A percentile compares a stretch with the other conserved stretches of the same genome.
Conservation (phyloP, 2,888 invertebrate genomes). For the Phengaris arion region DNA sequence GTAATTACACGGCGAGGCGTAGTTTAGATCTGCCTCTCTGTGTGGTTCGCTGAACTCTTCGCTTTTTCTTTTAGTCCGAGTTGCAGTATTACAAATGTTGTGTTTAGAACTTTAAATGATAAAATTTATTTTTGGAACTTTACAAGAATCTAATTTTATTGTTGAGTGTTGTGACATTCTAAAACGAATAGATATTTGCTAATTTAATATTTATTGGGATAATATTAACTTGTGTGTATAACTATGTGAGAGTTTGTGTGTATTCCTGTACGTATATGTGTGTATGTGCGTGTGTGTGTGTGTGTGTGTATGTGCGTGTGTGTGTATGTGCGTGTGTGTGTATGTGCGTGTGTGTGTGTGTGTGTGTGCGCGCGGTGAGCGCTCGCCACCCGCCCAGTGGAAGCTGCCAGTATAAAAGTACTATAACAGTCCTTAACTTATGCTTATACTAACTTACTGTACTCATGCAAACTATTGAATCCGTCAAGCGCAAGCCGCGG, state of each 20-base stretch:
- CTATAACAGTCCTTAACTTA: slow-evolving; percentile 57
- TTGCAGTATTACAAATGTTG: no score
- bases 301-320: neutral
- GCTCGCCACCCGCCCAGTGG: slow-evolving; percentile 52
- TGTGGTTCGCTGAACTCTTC: no score
- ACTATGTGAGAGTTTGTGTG: no score
- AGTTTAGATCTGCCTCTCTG: no score
- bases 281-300: neutral
- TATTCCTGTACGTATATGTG: no score
- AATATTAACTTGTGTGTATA: neutral
- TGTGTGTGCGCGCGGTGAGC: neutral
- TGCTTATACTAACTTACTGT: slow-evolving; percentile 47
- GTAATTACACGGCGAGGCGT: no score
- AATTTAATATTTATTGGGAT: neutral
- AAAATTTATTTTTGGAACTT: neutral
- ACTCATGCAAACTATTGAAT: slow-evolving; percentile 55
- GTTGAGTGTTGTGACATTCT: no score
- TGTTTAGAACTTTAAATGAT: neutral
- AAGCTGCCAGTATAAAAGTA: slow-evolving; percentile 54
- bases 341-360: neutral
- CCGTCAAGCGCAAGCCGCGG: slow-evolving; percentile 48
- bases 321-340: neutral
- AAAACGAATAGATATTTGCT: neutral
- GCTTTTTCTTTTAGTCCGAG: no score
- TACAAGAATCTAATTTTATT: no score